Evolutionary conservation across 2,888 invertebrate genomes (phyloP).

Genomic region (Aleiodes testaceus): DNA sequence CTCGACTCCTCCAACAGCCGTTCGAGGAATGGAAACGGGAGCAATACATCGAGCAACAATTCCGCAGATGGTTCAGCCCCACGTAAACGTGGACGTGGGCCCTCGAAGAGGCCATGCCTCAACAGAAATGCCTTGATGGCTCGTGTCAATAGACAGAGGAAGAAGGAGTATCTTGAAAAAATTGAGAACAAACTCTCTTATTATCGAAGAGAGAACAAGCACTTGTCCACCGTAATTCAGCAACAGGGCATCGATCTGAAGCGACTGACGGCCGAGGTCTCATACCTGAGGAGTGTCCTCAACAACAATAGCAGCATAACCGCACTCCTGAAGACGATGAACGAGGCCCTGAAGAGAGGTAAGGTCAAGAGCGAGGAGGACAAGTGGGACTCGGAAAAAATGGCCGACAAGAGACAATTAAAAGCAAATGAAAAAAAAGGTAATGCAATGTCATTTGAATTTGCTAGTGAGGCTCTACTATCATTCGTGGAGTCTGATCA

Average conservation of each 20-base stretch:
- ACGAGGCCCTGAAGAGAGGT: conserved; percentile 54
- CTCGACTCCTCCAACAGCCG: neutral
- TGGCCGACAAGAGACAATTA: neutral
- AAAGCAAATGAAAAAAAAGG: neutral
- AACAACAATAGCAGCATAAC: conserved; percentile 75
- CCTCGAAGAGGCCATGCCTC: conserved; percentile 71
- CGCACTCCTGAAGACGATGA: conserved; percentile 74
- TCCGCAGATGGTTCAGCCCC: neutral
- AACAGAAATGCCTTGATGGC: conserved; percentile 78
- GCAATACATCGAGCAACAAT: neutral
- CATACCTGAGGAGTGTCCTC: conserved; percentile 75
- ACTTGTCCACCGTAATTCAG: conserved; percentile 73
- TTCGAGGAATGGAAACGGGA: neutral
- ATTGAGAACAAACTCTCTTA: conserved; percentile 75
- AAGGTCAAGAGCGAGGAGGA: conserved; percentile 20
- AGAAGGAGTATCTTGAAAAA: conserved; percentile 77
- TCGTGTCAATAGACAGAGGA: conserved; percentile 77
- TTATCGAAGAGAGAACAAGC: conserved; percentile 73
- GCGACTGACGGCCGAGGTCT: conserved; percentile 75
- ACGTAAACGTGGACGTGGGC: conserved; percentile 56
- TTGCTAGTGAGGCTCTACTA: neutral
- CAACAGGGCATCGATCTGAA: conserved; percentile 73
- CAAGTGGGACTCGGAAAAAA: neutral
- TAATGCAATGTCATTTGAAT: neutral
- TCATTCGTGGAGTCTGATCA: conserved; percentile 42